These are phyloP conservation scores for Tenthredo amoena DNA, from an alignment of 2,888 invertebrate genomes.

Conservation along the genomic window DNA sequence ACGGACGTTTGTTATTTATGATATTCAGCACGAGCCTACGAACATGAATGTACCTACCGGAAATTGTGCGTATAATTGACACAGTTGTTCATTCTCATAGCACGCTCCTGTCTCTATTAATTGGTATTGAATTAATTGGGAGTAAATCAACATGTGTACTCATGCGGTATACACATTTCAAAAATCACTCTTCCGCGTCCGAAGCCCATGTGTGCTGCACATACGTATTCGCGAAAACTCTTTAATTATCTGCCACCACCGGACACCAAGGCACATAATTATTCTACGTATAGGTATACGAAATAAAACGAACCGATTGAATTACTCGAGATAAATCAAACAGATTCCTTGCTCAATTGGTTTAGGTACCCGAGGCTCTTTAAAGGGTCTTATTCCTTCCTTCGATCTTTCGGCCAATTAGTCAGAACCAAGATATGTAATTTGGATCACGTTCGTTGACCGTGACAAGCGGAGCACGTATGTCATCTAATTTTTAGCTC, in stretches of 20 bases:
- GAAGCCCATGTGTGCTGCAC: not conserved
- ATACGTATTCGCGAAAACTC: not conserved
- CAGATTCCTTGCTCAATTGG: conserved; percentile 21
- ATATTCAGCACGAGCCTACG: conserved; percentile 56
- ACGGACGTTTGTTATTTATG: conserved; percentile 66
- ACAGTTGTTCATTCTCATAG: conserved; percentile 3
- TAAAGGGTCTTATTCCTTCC: not conserved
- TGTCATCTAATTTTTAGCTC: conserved; percentile 25
- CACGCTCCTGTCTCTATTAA: conserved; percentile 26
- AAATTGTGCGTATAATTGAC: conserved; percentile 12
- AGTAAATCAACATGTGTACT: not conserved
- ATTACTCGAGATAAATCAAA: conserved; percentile 26
- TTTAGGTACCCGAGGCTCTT: not conserved
- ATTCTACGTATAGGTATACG: not conserved
- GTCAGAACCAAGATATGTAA: conserved; percentile 14
- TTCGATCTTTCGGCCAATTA: conserved; percentile 24
- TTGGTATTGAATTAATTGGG: conserved; percentile 26
- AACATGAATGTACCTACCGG: conserved; percentile 54
- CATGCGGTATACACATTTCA: not conserved
- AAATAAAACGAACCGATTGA: conserved; percentile 16
- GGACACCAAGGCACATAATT: not conserved
- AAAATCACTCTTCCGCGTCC: conserved; percentile 20
- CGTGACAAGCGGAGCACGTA: not conserved
- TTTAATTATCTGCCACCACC: not conserved
- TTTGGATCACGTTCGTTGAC: conserved; percentile 18